Base-by-base conservation (phyloP, 1,140 invertebrate genomes). In the Zophobas atratus region DNA sequence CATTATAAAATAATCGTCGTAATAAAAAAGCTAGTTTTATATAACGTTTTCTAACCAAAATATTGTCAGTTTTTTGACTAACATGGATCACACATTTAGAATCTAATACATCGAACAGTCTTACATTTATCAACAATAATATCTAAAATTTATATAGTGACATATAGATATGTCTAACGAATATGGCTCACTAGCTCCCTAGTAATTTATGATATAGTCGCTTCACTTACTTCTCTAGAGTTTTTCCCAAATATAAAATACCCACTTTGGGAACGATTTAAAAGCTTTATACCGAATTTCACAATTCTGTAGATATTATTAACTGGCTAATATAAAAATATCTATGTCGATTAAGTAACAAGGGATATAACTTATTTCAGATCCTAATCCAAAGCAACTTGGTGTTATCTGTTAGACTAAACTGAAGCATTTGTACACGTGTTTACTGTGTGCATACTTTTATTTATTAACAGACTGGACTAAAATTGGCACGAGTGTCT, bases 81-180 rank as follows among this genome's bases (percentile, higher is more conserved):
- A 77, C 76, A 72, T 77, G 43, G 38, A 73, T 77, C 76, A 63
- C 70, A 77, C 70, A 77, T 73, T 77, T 57, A 72, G 67, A 70
- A 43, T 70, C 63, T 73, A 73, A 72, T 77, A 70, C 70, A 77
- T 57, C 41, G 60, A 70, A 53, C 63, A 70, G 49, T 70, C 46
- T 76, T 76, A 76, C 49, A 76, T 55, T 67, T 56, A 77, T 77
- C 70, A 77, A 77, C 76, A 77, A 39, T 56, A 77, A 51, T 77
- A 56, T 72, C 70, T 49, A 72, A 53, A 77, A 49, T 77, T 71
- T 77, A 57, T 39, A 72, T 71, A 57, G 63, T 71, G 55, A 73
- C 49, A 73, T 73, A 77, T 39, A 77, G 76, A 77, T 77, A 77
- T 77, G 76, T 73, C 76, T 77, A 60, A 77, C 51, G 55, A 72